These are phyloP conservation scores for Lasiurus cinereus DNA, from an alignment of 2,113 vertebrate genomes.

Conservation along the genomic window DNA sequence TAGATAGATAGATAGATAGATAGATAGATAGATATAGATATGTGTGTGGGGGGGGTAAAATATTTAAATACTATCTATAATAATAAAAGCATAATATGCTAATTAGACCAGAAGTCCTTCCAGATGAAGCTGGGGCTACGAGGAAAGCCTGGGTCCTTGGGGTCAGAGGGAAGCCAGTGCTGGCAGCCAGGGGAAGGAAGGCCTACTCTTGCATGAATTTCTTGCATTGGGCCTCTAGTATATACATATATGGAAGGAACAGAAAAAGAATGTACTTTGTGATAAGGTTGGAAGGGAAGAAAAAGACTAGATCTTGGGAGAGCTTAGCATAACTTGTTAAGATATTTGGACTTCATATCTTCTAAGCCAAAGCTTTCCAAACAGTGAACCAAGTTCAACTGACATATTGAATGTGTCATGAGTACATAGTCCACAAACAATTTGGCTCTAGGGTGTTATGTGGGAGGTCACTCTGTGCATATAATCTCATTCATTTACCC, in stretches of 20 bases:
- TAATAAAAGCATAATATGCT: too few relatives aligned
- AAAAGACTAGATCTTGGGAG: neutral
- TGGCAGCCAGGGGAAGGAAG: too few relatives aligned
- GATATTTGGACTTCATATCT: slow-evolving; percentile 6
- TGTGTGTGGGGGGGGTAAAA: too few relatives aligned
- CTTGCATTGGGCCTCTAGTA: too few relatives aligned
- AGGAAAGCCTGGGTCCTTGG: too few relatives aligned
- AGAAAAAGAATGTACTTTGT: neutral
- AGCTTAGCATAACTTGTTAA: neutral
- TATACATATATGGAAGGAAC: neutral
- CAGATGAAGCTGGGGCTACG: too few relatives aligned
- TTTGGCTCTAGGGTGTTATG: neutral
- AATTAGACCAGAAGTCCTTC: too few relatives aligned
- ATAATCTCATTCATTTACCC: neutral
- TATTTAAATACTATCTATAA: too few relatives aligned
- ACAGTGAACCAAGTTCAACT: neutral
- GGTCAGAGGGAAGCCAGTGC: too few relatives aligned
- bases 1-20: too few relatives aligned
- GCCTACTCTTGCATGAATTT: too few relatives aligned
- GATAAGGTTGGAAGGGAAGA: neutral
- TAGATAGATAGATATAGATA: too few relatives aligned
- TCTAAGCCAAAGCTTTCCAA: slow-evolving; percentile 6
- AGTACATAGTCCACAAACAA: neutral
- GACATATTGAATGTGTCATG: neutral
- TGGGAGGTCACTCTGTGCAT: neutral